phyloP scores from a whole-genome alignment of 2,888 invertebrate species.

The Asteroscopus sphinx region DNA sequence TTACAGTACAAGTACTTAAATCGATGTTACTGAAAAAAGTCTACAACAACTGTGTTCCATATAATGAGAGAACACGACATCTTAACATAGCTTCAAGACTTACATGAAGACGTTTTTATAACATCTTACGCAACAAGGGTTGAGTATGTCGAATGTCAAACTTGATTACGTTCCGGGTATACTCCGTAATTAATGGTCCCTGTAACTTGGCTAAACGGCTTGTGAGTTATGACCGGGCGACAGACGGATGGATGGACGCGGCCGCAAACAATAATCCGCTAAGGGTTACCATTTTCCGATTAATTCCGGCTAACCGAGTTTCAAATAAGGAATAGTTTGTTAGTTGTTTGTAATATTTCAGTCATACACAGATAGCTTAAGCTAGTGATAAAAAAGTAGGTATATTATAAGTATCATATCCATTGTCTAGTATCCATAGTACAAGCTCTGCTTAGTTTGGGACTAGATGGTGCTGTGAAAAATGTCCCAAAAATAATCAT shows the following conservation, averaged over 20 bases:
- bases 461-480: too few species aligned
- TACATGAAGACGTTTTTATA: slow-evolving; percentile 7
- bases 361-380: slow-evolving; percentile 9
- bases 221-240: slow-evolving; percentile 54
- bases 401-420: too few species aligned
- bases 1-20: too few species aligned
- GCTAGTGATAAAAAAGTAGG: not conserved
- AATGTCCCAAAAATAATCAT: too few species aligned
- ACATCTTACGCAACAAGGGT: slow-evolving; percentile 28
- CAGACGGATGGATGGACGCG: slow-evolving; percentile 45
- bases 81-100: not conserved
- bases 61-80: not conserved
- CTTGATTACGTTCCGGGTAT: slow-evolving; percentile 47
- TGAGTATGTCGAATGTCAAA: slow-evolving; percentile 42
- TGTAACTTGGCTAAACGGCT: slow-evolving; percentile 45
- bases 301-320: slow-evolving; percentile 37
- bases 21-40: too few species aligned
- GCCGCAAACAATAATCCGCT: slow-evolving; percentile 51
- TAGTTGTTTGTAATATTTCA: slow-evolving; percentile 23
- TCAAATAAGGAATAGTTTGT: slow-evolving; percentile 4
- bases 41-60: too few species aligned
- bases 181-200: slow-evolving; percentile 50
- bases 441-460: too few species aligned
- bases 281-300: slow-evolving; percentile 44
- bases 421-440: too few species aligned